Evolutionary conservation across 2,888 invertebrate species (phyloP), one percentile per base, ranked within the genome.

Genomic region (Zygothrica quintamaculata): DNA sequence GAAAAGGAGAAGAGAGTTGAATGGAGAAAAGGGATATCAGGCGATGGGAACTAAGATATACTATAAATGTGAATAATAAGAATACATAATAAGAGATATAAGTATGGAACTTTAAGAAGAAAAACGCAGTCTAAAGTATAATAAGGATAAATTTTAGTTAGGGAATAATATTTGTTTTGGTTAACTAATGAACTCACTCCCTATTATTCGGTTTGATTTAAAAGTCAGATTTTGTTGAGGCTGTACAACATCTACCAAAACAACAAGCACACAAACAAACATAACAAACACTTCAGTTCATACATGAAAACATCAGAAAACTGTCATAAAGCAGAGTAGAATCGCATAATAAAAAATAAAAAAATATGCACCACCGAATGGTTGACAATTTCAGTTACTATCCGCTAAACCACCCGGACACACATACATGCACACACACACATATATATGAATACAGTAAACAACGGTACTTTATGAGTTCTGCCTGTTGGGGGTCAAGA

Each of bases 401-500:
- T 46, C 55, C 50, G 37, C 36, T 18, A 51, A 22, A 22, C 46
- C 58, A 36, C 47, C 55, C 65, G 47, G 33, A 11, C 15, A 29
- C 7, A n/a, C 29, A 26, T 22, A 2, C 3, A 22, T 22, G 29
- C n/a, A n/a, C n/a, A n/a, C n/a, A n/a, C n/a, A n/a, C n/a, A n/a
- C n/a, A n/a, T n/a, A n/a, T n/a, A n/a, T n/a, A n/a, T n/a, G n/a
- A n/a, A n/a, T n/a, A n/a, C n/a, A n/a, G 29, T 5, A 29, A 29
- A 1, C 15, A 29, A 44, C 12, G 12, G 36, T n/a, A 12, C 16
- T 29, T 12, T 29, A 33, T 31, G 31, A 11, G 34, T 29, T 18
- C 18, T 37, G 65, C 43, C 62, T 47, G 62, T 68, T 71, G 81
- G 76, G 76, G 82, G 87, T 84, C 82, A 84, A 72, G 64, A 67